Conservation (phyloP, 2,113 vertebrate species). For the Nesogale talazaci region DNA sequence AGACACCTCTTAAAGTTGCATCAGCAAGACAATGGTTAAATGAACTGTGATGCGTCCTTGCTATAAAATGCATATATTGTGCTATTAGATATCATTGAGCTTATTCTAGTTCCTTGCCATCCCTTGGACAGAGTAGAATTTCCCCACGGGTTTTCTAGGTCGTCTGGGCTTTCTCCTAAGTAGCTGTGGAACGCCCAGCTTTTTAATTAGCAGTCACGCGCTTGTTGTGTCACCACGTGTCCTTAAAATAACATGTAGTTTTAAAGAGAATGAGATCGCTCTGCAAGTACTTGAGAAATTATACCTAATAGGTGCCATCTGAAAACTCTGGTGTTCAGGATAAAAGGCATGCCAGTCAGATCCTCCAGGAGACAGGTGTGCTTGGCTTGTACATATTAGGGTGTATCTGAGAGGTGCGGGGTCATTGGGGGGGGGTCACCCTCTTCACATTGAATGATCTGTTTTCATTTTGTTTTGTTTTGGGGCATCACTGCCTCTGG, state of each 20-base stretch:
- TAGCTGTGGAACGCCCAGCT: background rate
- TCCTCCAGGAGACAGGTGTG: too few species aligned
- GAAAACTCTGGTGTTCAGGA: background rate
- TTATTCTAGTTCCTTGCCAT: background rate
- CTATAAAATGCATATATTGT: background rate
- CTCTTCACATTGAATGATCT: too few species aligned
- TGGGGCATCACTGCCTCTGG: too few species aligned
- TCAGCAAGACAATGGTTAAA: background rate
- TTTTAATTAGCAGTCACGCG: background rate
- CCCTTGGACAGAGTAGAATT: background rate
- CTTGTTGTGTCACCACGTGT: background rate
- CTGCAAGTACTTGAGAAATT: rapidly evolving
- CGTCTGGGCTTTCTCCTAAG: background rate
- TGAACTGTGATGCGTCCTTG: background rate
- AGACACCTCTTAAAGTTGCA: background rate
- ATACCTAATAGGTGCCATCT: background rate
- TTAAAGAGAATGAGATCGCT: background rate
- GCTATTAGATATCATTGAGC: background rate
- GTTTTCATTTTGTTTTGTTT: too few species aligned
- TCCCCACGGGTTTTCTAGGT: background rate
- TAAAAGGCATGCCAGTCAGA: background rate
- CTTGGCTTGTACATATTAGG: too few species aligned
- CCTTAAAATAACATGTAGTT: background rate
- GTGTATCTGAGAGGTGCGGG: too few species aligned
- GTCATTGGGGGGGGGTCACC: too few species aligned